A percentile compares a stretch with the other conserved stretches of the same genome.
Conservation (phyloP, 2,888 invertebrate genomes). For the Heliconius cydno region DNA sequence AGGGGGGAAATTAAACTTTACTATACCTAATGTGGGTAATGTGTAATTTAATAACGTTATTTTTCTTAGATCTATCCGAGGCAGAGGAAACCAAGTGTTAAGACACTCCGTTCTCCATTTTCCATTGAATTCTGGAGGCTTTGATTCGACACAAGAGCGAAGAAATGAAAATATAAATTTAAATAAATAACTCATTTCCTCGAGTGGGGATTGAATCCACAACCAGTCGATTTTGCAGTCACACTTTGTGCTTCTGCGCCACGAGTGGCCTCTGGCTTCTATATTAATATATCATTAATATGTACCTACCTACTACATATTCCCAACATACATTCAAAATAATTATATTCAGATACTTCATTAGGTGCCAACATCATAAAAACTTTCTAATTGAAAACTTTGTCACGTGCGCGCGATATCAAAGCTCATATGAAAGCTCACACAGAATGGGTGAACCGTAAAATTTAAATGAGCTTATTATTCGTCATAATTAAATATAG, state of each 20-base stretch:
- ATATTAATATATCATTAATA: not conserved
- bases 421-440: constrained; percentile 21
- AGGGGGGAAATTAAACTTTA: constrained; percentile 12
- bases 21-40: not conserved
- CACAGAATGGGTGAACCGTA: constrained; percentile 5
- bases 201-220: too few species aligned
- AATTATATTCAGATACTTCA: constrained; percentile 19
- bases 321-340: not conserved
- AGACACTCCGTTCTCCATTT: too few species aligned
- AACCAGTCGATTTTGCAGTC: too few species aligned
- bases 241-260: too few species aligned
- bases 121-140: too few species aligned
- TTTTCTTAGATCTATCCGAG: not conserved
- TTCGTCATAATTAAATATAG: constrained; percentile 16
- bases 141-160: too few species aligned
- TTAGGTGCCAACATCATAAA: constrained; percentile 15
- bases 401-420: constrained; percentile 8
- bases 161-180: too few species aligned
- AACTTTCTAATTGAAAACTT: constrained; percentile 19
- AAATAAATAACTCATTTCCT: too few species aligned
- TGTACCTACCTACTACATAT: not conserved
- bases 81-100: too few species aligned
- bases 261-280: too few species aligned
- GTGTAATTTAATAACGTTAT: not conserved
- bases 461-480: constrained; percentile 25